Percentiles rank a stretch among this genome's conserved stretches.
These are phyloP conservation scores for Leptinotarsa undecemlineata DNA, from an alignment of 1,140 invertebrate genomes.

Conservation along the genomic window DNA sequence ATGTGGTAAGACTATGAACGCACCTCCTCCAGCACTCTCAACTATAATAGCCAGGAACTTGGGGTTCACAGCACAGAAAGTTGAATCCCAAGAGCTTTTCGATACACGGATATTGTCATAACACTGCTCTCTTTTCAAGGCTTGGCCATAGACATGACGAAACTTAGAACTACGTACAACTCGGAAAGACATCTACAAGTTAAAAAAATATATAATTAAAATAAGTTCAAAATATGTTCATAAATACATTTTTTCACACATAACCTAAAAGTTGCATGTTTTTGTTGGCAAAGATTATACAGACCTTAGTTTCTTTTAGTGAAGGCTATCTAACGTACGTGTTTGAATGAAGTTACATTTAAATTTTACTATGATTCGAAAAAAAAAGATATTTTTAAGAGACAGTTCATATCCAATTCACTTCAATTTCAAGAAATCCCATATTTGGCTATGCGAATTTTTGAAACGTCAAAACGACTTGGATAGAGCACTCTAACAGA, in stretches of 20 bases:
- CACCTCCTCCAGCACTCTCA: constrained; percentile 96
- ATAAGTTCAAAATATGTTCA: constrained; percentile 20
- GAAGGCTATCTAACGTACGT: neutral
- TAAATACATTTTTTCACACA: constrained; percentile 37
- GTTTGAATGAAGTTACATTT: constrained; percentile 35
- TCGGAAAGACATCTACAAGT: constrained; percentile 85
- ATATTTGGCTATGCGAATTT: constrained; percentile 52
- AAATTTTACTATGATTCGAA: constrained; percentile 37
- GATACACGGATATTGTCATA: constrained; percentile 99
- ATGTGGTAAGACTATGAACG: constrained; percentile 96
- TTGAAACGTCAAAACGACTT: constrained; percentile 49
- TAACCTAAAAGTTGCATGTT: constrained; percentile 44
- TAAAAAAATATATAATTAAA: constrained; percentile 17
- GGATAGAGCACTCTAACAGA: neutral
- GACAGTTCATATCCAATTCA: constrained; percentile 46
- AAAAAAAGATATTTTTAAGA: constrained; percentile 32
- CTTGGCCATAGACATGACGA: constrained; percentile 97
- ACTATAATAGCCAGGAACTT: constrained; percentile 99
- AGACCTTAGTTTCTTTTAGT: constrained; percentile 34
- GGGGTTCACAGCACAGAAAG: constrained; percentile 98
- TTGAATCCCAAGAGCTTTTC: constrained; percentile 98
- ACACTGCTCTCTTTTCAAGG: constrained; percentile 95
- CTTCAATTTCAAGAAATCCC: constrained; percentile 45
- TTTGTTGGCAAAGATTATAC: constrained; percentile 27
- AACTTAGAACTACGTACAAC: constrained; percentile 96